Evolutionary conservation across 2,113 vertebrate species (phyloP).

Genomic region (Sphyrna mokarran): DNA sequence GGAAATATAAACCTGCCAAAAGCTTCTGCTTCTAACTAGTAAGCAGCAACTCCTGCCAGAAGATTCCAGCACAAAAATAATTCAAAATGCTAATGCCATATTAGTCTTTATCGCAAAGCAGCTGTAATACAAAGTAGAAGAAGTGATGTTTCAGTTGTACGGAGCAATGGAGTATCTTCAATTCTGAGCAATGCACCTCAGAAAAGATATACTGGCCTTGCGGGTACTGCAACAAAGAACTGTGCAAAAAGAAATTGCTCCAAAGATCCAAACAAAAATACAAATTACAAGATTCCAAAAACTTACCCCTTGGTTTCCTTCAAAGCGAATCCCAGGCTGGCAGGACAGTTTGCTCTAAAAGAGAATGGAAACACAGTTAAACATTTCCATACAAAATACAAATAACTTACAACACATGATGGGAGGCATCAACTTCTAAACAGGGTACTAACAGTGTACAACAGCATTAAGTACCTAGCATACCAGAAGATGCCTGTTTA

Average conservation of each 20-base stretch:
- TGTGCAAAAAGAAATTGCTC: neutral
- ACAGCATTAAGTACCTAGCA: neutral
- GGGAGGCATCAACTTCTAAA: neutral
- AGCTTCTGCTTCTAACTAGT: neutral
- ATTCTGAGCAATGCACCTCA: neutral
- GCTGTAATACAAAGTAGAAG: neutral
- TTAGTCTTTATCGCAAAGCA: neutral
- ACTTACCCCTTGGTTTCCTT: slow-evolving; percentile 96
- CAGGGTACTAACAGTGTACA: neutral
- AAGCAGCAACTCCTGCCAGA: neutral
- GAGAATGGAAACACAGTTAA: slow-evolving; percentile 37
- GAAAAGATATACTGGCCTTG: neutral
- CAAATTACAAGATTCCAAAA: neutral
- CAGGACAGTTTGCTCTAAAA: slow-evolving; percentile 67
- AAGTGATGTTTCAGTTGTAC: neutral
- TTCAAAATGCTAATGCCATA: neutral
- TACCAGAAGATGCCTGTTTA: neutral
- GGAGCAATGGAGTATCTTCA: neutral
- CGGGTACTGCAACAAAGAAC: neutral
- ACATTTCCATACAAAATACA: neutral
- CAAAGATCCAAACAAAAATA: neutral
- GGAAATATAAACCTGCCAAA: neutral
- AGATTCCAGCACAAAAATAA: neutral
- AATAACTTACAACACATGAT: neutral
- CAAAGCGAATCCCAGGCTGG: slow-evolving; percentile 80